These are phyloP conservation scores for Prenolepis imparis DNA, from an alignment of 2,888 invertebrate genomes.

Conservation along the genomic window DNA sequence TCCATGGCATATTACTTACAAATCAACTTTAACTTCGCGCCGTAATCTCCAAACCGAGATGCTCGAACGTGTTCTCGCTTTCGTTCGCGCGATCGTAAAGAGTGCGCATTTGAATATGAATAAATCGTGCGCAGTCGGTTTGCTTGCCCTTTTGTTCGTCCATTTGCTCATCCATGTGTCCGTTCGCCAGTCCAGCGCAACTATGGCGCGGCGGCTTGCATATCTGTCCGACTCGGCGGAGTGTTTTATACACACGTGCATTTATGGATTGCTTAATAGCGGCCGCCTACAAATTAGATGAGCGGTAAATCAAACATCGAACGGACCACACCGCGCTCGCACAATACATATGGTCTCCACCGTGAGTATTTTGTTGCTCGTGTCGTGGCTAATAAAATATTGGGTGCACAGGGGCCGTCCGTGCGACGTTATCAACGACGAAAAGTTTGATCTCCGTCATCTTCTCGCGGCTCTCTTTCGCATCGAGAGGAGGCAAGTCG, in stretches of 20 bases:
- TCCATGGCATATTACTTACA: conserved; percentile 17
- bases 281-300: conserved; percentile 86
- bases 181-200: conserved; percentile 40
- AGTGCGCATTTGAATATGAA: conserved; percentile 85
- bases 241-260: conserved; percentile 84
- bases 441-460: conserved; percentile 13
- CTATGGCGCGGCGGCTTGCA: conserved; percentile 29
- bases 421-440: conserved; percentile 29
- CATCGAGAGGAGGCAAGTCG: conserved; percentile 52
- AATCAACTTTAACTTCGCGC: conserved; percentile 34
- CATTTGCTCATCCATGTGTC: conserved; percentile 50
- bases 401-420: conserved; percentile 73
- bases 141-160: conserved; percentile 65
- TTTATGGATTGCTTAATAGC: conserved; percentile 86
- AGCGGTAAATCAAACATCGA: conserved; percentile 86
- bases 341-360: conserved; percentile 74
- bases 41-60: conserved; percentile 41
- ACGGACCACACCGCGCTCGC: conserved; percentile 82
- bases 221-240: conserved; percentile 69
- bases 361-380: conserved; percentile 64
- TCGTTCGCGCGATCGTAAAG: conserved; percentile 80
- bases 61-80: conserved; percentile 49
- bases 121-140: conserved; percentile 80
- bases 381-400: conserved; percentile 76
- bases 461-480: conserved; percentile 44